A percentile compares a stretch with the other conserved stretches of the same genome.
Evolutionary conservation across 2,113 vertebrate species (phyloP).

Genomic region (Rutilus rutilus): DNA sequence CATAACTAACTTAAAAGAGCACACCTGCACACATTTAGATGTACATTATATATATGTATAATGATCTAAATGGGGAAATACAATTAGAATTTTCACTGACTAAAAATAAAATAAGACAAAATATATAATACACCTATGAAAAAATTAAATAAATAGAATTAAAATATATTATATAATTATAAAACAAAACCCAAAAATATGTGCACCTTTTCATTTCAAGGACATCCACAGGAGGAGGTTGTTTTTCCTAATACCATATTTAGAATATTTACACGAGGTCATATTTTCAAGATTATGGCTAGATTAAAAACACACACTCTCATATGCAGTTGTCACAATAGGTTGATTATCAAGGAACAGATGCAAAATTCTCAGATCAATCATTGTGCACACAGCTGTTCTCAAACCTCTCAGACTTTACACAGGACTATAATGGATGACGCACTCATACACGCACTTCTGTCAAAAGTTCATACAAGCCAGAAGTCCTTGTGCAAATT

Average conservation of each 20-base stretch:
- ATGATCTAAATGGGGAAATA: background rate
- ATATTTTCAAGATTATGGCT: background rate
- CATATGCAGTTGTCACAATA: constrained; percentile 22
- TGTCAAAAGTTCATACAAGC: constrained; percentile 22
- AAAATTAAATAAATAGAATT: background rate
- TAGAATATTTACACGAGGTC: background rate
- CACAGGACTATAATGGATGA: constrained; percentile 73
- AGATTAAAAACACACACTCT: constrained; percentile 16
- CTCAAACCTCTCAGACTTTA: constrained; percentile 71
- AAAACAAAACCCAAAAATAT: background rate
- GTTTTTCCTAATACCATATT: background rate
- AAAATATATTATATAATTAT: background rate
- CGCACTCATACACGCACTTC: constrained; percentile 34
- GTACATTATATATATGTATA: too few relatives aligned
- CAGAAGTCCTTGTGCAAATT: background rate
- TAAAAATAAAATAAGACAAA: background rate
- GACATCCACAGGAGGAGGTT: background rate
- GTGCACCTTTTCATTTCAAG: background rate
- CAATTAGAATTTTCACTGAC: background rate
- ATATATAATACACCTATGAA: background rate
- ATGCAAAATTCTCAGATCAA: constrained; percentile 67
- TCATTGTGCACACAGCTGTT: constrained; percentile 72
- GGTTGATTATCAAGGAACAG: constrained; percentile 60
- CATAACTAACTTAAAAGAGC: background rate
- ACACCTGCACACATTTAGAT: background rate